Conservation (phyloP, 2,797 vertebrate species). For the Diplodus puntazzo region DNA sequence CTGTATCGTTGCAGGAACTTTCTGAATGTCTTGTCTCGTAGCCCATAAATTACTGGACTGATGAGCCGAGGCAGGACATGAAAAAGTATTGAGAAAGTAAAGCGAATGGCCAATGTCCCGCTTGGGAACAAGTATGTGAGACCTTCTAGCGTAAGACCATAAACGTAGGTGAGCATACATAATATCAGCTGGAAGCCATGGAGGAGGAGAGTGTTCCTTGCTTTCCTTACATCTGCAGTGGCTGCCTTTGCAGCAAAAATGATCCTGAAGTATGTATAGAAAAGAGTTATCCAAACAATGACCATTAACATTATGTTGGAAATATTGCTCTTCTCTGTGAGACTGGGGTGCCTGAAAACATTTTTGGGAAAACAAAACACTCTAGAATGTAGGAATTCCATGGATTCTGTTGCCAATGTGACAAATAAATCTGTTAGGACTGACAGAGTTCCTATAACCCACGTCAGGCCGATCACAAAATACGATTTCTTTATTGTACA, state of each 20-base stretch:
- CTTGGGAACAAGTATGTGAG: conserved; percentile 41
- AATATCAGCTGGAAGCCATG: conserved; percentile 64
- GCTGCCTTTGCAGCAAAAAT: conserved; percentile 62
- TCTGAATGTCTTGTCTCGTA: conserved; percentile 61
- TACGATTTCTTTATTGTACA: conserved; percentile 72
- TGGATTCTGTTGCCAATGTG: conserved; percentile 38
- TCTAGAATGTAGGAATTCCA: conserved; percentile 59
- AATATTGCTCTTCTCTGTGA: conserved; percentile 50
- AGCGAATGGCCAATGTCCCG: conserved; percentile 24
- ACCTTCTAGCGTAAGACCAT: background rate
- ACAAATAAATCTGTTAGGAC: conserved; percentile 67
- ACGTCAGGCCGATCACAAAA: conserved; percentile 64
- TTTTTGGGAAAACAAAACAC: conserved; percentile 51
- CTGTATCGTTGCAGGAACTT: conserved; percentile 31
- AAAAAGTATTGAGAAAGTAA: conserved; percentile 14
- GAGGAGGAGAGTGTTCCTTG: conserved; percentile 68
- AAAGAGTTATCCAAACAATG: conserved; percentile 69
- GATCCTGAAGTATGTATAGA: conserved; percentile 77
- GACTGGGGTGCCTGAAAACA: conserved; percentile 45
- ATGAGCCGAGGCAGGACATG: conserved; percentile 53
- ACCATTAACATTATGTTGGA: conserved; percentile 54
- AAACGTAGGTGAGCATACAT: conserved; percentile 60
- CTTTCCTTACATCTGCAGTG: conserved; percentile 59
- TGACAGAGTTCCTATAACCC: conserved; percentile 53
- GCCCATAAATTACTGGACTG: conserved; percentile 55